Conservation (phyloP, 2,797 vertebrate species). For the Synaphobranchus kaupii region DNA sequence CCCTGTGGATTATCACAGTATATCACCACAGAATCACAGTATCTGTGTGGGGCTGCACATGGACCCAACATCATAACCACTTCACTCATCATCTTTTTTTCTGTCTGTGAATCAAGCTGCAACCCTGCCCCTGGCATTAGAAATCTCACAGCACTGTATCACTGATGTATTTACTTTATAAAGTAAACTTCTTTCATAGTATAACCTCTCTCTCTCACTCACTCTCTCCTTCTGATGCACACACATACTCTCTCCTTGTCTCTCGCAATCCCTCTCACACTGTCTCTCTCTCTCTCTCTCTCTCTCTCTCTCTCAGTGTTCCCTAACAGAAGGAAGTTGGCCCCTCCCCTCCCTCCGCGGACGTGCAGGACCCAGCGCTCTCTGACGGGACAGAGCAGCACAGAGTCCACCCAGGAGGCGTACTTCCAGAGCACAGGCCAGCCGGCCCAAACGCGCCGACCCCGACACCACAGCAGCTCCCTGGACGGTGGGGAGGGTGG, state of each 20-base stretch:
- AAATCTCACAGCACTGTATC: background rate
- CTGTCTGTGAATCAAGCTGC: background rate
- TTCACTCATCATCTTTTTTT: too few species aligned
- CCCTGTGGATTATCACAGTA: too few species aligned
- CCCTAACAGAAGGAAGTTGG: conserved; percentile 76
- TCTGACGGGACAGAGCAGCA: conserved; percentile 82
- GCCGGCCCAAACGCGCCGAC: background rate
- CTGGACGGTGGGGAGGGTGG: background rate
- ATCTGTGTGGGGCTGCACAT: background rate
- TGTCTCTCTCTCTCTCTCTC: conserved; percentile 39
- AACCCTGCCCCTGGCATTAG: background rate
- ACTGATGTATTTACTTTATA: background rate
- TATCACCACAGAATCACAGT: too few species aligned
- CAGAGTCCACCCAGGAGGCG: conserved; percentile 77
- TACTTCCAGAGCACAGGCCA: conserved; percentile 59
- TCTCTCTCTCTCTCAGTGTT: conserved; percentile 65
- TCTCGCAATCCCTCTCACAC: background rate
- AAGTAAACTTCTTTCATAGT: background rate
- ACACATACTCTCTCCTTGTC: background rate
- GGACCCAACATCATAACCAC: too few species aligned
- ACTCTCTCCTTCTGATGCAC: background rate
- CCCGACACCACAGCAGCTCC: background rate
- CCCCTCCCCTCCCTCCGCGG: conserved; percentile 79
- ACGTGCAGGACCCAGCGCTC: conserved; percentile 80
- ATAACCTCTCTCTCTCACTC: background rate